Base-by-base conservation (phyloP, 2,888 invertebrate genomes). In the Nomada ruficornis region DNA sequence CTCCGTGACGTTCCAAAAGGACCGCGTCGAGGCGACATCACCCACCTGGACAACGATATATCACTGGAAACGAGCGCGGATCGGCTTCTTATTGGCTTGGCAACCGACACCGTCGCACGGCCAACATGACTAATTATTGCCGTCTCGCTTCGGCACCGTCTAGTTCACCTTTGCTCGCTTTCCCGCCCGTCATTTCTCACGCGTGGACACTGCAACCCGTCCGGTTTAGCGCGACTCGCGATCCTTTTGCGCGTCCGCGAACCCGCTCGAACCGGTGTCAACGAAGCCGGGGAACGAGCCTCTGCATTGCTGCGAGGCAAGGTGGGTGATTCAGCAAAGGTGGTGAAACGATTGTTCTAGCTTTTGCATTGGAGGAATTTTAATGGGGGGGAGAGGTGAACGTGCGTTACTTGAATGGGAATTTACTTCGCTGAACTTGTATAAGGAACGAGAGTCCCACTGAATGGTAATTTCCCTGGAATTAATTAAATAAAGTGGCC, bases 1-100 rank as follows among this genome's bases (percentile, higher is more conserved):
- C 23, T 44, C 15, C 57, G 82, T 82, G 80, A 71, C 78, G 60
- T 71, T 5, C 71, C 82, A 76, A 86, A 86, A 82, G 76, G 84
- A 75, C 59, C 23, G 68, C 60, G 29, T 60, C 52, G 79, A 78
- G 52, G 71, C 80, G 88, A 86, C 79, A 73, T 82, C 80, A 77
- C 77, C 88, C 88, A 88, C 88, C 88, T 88, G 88, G 86, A 52
- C 73, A 50, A 71, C 86, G 85, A 88, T 88, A 86, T 74, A 88
- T 88, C 88, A 88, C 86, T 59, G 59, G 74, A 83, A 88, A 88
- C 80, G 84, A 87, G 87, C 85, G 62, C 57, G 54, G 68, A 71
- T 74, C 65, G 80, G 68, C 82, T 88, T 87, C 88, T 87, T 87
- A 88, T 88, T 85, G 82, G 77, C 72, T 84, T 77, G 82, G 81